Percentiles rank a stretch among this genome's conserved stretches.
These are phyloP conservation scores for Agrypnia vestita DNA, from an alignment of 1,140 invertebrate species.

Conservation along the genomic window DNA sequence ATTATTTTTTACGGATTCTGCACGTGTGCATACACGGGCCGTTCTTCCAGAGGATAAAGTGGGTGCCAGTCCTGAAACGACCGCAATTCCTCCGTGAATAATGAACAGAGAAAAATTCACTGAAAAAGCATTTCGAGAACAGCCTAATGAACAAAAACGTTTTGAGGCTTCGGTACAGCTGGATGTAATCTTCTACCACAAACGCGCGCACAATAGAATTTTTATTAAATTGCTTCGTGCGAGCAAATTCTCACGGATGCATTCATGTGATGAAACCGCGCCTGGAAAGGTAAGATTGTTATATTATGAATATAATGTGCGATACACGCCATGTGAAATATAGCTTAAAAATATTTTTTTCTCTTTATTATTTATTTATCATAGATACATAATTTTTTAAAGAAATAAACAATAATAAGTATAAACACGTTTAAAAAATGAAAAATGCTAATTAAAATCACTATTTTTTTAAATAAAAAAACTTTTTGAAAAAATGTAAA, in stretches of 20 bases:
- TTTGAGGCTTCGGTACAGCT: background rate
- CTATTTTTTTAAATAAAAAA: no score
- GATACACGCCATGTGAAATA: no score
- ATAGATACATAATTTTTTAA: no score
- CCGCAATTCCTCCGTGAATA: slow-evolving; percentile 22
- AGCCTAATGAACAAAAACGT: slow-evolving; percentile 24
- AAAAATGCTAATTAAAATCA: no score
- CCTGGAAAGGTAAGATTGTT: no score
- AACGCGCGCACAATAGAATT: background rate
- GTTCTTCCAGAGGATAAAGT: background rate
- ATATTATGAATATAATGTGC: no score
- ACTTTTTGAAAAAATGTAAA: no score
- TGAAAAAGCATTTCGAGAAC: slow-evolving; percentile 1
- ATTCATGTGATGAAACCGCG: background rate
- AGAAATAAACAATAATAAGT: no score
- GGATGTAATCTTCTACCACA: slow-evolving; percentile 13
- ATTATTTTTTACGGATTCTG: slow-evolving; percentile 3
- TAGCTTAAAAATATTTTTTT: no score
- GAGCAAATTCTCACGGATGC: background rate
- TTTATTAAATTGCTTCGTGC: slow-evolving; percentile 12
- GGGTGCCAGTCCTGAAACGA: background rate
- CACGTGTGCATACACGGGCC: background rate
- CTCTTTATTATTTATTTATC: no score
- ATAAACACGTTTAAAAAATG: no score
- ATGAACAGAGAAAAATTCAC: slow-evolving; percentile 34